Evolutionary conservation across 92 coral and sea anemone genomes (phyloP).

Genomic region (Micromussa lordhowensis): DNA sequence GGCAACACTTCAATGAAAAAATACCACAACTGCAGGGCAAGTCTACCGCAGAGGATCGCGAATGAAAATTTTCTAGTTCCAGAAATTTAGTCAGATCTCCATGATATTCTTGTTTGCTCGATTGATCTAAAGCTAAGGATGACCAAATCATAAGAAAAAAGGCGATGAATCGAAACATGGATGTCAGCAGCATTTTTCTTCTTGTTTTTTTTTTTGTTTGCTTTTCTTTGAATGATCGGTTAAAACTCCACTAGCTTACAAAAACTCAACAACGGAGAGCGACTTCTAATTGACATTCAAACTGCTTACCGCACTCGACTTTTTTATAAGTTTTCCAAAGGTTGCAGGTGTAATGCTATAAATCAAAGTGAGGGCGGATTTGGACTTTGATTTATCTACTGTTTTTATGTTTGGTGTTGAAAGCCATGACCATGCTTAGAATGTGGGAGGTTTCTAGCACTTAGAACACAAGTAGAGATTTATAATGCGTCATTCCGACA

Average conservation of each 20-base stretch:
- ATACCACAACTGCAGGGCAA: neutral
- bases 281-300: neutral
- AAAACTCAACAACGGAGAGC: too few species aligned
- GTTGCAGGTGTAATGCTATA: neutral
- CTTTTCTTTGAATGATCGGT: too few species aligned
- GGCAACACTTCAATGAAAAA: neutral
- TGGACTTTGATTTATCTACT: neutral
- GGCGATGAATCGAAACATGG: neutral
- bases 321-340: neutral
- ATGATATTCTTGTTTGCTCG: neutral
- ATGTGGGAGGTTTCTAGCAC: neutral
- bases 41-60: too few species aligned
- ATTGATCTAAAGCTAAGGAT: neutral
- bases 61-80: neutral
- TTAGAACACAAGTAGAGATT: neutral
- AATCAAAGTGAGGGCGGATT: neutral
- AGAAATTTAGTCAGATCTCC: neutral
- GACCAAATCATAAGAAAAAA: neutral
- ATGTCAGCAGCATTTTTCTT: neutral
- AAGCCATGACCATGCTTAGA: neutral
- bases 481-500: neutral
- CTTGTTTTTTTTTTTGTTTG: too few species aligned
- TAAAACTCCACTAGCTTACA: too few species aligned
- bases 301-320: neutral
- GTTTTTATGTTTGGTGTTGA: neutral